Base-by-base conservation (phyloP, 64 coral and sea anemone species). In the Hydrozoanthus tunicans region DNA sequence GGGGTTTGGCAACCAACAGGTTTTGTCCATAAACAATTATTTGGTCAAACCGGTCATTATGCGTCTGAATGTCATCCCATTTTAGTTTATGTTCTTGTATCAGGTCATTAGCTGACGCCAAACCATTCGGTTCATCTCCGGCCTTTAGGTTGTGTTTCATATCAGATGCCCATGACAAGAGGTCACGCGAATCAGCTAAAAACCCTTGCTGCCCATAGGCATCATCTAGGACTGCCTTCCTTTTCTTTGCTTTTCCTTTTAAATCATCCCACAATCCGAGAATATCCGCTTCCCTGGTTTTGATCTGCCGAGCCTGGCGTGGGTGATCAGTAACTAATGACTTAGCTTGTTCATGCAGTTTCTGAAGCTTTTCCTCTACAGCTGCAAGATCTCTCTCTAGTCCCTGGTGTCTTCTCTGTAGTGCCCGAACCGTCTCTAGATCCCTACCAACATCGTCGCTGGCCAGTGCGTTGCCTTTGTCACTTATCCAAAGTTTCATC, bases 311-410 rank as follows among this genome's bases (percentile, higher is more conserved):
- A 23, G 90, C 96, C 80, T 98, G 96, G 55, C 96, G 93, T 69
- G 96, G 96, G 73, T 98, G 96, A 5, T 94, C 86, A 73, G 58
- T 76, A 0, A 98, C 96, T 9, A 98, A 91, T 66, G 80, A 90
- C 51, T 93, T 89, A 3, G 96, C 96, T 75, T 98, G 96, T 51
- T 94, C 93, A 9, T 94, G 83, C 61, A 98, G 77, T 59, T 94
- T 98, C n/a, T 90, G 53, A 83, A 94, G 81, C 86, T 98, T 98
- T 62, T 98, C 96, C 3, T 94, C 96, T 56, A 98, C 96, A 27
- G 96, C 96, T 25, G 93, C 96, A 86, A 98, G 96, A 66, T 98
- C 96, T 77, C 96, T 94, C 81, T 98, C 96, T 14, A 98, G 82
- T 6, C 96, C 96, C 96, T 98, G 96, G 57, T 98, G 96, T 90